These are phyloP conservation scores for Chionomys nivalis DNA, from an alignment of 2,113 vertebrate genomes.

Conservation along the genomic window DNA sequence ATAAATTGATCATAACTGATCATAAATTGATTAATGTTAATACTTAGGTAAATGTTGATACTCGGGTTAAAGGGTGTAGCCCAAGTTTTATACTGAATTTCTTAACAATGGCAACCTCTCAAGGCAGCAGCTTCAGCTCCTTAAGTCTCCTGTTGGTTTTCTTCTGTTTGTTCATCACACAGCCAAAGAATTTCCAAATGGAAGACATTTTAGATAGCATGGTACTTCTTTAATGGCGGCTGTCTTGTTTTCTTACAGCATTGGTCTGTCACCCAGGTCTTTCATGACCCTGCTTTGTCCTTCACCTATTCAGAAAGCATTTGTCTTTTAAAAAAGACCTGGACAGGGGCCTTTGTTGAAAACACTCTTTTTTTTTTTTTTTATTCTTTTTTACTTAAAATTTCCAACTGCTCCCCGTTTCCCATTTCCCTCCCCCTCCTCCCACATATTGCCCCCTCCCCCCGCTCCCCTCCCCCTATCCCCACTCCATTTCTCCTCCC, in stretches of 20 bases:
- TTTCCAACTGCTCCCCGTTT: too few species aligned
- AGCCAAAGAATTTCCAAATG: not conserved
- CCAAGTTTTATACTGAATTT: constrained; percentile 43
- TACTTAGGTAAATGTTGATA: not conserved
- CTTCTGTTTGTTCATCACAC: constrained; percentile 17
- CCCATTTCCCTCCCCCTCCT: too few species aligned
- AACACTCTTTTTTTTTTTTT: too few species aligned
- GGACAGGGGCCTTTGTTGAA: constrained; percentile 20
- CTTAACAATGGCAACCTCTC: not conserved
- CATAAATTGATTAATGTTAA: not conserved
- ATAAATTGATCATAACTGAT: not conserved
- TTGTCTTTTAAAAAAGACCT: constrained; percentile 30
- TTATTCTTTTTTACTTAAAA: too few species aligned
- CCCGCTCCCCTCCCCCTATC: too few species aligned
- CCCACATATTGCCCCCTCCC: too few species aligned
- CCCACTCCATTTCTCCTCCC: too few species aligned
- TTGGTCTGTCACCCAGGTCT: not conserved
- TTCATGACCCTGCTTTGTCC: not conserved
- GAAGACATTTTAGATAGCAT: not conserved
- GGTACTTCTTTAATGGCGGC: constrained; percentile 25
- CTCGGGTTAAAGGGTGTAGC: constrained; percentile 6
- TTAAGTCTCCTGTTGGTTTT: not conserved
- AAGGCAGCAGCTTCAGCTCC: not conserved
- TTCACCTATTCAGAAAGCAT: constrained; percentile 37
- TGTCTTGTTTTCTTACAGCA: constrained; percentile 34